Evolutionary conservation across 2,113 vertebrate species (phyloP).

Genomic region (Python bivittatus): DNA sequence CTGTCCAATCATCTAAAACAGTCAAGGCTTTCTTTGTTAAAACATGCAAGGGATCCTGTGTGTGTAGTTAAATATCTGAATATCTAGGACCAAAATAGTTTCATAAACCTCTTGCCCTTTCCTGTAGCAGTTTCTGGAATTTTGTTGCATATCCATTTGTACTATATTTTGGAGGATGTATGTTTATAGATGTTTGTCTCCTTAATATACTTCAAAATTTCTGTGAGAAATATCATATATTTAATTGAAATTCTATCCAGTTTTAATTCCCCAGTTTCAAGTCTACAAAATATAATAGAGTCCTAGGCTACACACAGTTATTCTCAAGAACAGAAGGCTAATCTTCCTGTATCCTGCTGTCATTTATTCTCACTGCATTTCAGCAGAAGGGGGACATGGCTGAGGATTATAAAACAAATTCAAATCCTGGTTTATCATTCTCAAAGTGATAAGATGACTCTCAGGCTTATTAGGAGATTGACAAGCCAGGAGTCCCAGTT

Average conservation of each 20-base stretch:
- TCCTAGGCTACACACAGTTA: not conserved
- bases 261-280: not conserved
- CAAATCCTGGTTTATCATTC: not conserved
- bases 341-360: not conserved
- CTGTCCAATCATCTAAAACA: not conserved
- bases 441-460: not conserved
- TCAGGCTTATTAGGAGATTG: not conserved
- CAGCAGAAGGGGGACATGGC: not conserved
- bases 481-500: not conserved
- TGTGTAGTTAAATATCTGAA: not conserved
- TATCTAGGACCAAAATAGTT: constrained; percentile 2
- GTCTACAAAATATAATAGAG: not conserved
- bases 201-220: not conserved
- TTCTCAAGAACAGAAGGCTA: not conserved
- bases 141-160: not conserved
- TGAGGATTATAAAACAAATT: not conserved
- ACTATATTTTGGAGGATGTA: not conserved
- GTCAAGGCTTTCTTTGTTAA: constrained; percentile 21
- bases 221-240: not conserved
- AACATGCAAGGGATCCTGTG: constrained; percentile 3
- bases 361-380: not conserved
- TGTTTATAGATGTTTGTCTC: not conserved
- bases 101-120: not conserved
- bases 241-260: not conserved
- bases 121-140: not conserved